A percentile compares a stretch with the other conserved stretches of the same genome.
Conservation (phyloP, 2,113 vertebrate genomes). For the Dromaius novaehollandiae region DNA sequence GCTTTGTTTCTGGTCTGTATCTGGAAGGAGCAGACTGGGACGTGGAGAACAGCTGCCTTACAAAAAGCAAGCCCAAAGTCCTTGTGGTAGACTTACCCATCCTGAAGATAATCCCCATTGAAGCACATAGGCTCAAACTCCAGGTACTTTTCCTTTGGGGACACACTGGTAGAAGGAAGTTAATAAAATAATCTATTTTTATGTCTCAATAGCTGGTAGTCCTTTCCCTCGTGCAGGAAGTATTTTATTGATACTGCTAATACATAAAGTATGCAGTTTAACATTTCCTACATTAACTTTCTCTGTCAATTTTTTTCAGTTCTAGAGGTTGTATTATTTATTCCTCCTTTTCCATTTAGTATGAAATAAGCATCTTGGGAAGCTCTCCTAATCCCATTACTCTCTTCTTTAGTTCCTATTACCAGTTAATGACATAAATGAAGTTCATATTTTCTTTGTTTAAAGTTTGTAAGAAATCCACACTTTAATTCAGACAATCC, state of each 20-base stretch:
- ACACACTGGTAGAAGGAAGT: accelerated
- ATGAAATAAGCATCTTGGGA: neutral
- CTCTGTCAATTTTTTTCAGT: neutral
- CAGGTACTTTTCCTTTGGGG: constrained; percentile 76
- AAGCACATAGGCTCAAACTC: constrained; percentile 82
- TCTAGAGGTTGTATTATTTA: neutral
- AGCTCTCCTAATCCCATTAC: accelerated
- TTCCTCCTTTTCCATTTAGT: neutral
- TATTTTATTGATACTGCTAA: accelerated
- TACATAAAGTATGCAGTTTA: accelerated
- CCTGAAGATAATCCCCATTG: constrained; percentile 89
- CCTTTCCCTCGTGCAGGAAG: neutral
- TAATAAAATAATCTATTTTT: too few relatives aligned
- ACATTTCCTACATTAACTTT: neutral
- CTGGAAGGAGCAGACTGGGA: constrained; percentile 97
- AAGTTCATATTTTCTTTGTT: neutral
- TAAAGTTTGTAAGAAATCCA: neutral
- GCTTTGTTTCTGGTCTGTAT: constrained; percentile 89
- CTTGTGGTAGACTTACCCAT: constrained; percentile 87
- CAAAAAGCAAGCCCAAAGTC: constrained; percentile 86
- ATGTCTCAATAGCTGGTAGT: accelerated
- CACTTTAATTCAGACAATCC: neutral
- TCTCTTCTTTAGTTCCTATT: neutral
- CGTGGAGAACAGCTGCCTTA: constrained; percentile 79
- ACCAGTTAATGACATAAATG: neutral